Conservation (phyloP, 2,113 vertebrate species). For the Centropus unirufus region DNA sequence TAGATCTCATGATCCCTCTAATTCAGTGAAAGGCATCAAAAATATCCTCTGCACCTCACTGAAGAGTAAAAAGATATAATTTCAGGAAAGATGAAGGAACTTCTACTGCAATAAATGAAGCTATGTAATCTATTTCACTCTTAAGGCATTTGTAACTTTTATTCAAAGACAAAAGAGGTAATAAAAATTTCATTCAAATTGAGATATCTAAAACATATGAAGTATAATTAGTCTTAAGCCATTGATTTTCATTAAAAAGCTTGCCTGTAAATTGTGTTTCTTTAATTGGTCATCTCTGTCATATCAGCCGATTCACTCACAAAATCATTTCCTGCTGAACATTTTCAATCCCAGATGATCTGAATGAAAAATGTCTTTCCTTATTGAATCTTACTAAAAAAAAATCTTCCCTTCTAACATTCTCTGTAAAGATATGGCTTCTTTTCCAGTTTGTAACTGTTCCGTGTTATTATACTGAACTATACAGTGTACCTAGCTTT, state of each 20-base stretch:
- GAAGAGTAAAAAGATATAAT: neutral
- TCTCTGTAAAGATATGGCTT: neutral
- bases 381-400: neutral
- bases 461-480: neutral
- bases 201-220: neutral
- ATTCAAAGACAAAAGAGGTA: neutral
- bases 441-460: neutral
- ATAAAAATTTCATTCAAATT: neutral
- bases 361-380: neutral
- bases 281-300: neutral
- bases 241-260: neutral
- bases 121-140: neutral
- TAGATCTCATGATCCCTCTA: neutral
- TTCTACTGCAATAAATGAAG: neutral
- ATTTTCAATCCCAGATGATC: neutral
- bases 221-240: neutral
- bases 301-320: neutral
- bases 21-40: neutral
- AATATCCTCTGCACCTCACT: neutral
- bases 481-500: neutral
- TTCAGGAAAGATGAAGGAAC: neutral
- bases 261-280: neutral
- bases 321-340: neutral
- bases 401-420: neutral
- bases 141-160: neutral